Conservation (phyloP, 1,140 invertebrate species). For the Pseudoatta argentina region DNA sequence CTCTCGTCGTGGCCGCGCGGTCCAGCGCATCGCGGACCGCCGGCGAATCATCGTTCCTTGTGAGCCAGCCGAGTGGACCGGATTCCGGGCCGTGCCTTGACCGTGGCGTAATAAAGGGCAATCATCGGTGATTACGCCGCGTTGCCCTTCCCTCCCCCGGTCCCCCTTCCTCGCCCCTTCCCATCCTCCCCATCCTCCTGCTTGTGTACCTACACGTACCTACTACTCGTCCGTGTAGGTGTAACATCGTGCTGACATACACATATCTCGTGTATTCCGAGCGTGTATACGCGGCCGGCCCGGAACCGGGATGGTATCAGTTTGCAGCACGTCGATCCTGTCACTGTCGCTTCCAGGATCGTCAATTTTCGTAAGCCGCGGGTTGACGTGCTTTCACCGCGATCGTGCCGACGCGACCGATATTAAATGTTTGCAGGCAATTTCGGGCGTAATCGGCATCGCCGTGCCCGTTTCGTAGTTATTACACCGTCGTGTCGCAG, state of each 20-base stretch:
- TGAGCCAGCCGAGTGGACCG: slow-evolving; percentile 69
- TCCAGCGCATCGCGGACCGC: slow-evolving; percentile 60
- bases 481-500: slow-evolving; percentile 75
- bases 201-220: slow-evolving; percentile 12
- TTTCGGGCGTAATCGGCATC: slow-evolving; percentile 81
- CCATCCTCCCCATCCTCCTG: neutral
- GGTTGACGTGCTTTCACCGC: slow-evolving; percentile 77
- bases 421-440: slow-evolving; percentile 85
- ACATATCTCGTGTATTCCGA: neutral
- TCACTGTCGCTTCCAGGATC: slow-evolving; percentile 79
- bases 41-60: slow-evolving; percentile 72
- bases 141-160: slow-evolving; percentile 57
- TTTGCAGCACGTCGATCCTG: slow-evolving; percentile 77
- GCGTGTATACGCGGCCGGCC: slow-evolving; percentile 15
- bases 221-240: slow-evolving; percentile 61
- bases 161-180: neutral
- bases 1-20: slow-evolving; percentile 29
- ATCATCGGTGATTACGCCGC: slow-evolving; percentile 83
- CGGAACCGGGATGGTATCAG: slow-evolving; percentile 5
- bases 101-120: slow-evolving; percentile 84
- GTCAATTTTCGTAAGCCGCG: slow-evolving; percentile 82
- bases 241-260: neutral
- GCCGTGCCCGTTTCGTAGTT: slow-evolving; percentile 77
- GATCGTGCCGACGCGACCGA: slow-evolving; percentile 66
- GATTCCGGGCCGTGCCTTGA: slow-evolving; percentile 83